Evolutionary conservation across 2,113 vertebrate genomes (phyloP).

Genomic region (Anoura caudifer): DNA sequence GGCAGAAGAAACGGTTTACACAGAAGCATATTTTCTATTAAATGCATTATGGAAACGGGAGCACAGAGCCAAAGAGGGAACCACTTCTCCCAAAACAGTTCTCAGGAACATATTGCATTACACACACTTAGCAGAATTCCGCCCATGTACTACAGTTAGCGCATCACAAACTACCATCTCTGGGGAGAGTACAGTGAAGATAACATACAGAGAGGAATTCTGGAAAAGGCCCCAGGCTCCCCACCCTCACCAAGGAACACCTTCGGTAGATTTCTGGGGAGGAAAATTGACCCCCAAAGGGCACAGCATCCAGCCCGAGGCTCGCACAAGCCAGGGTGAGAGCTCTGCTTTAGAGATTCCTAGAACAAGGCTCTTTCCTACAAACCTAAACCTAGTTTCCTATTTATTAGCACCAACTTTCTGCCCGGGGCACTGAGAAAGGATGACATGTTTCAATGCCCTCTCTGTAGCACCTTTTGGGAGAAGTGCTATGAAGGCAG

Average conservation of each 20-base stretch:
- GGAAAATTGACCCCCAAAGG: background rate
- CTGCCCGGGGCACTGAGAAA: background rate
- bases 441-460: background rate
- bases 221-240: background rate
- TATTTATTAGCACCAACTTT: background rate
- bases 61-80: constrained; percentile 58
- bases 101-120: constrained; percentile 41
- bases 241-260: background rate
- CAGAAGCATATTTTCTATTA: constrained; percentile 59
- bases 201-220: background rate
- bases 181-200: background rate
- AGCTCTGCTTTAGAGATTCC: background rate
- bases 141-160: background rate
- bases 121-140: constrained; percentile 34
- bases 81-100: constrained; percentile 40
- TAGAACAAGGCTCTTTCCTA: background rate
- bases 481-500: background rate
- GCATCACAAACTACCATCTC: background rate
- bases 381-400: background rate
- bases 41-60: constrained; percentile 58
- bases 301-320: background rate
- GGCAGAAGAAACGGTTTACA: constrained; percentile 57
- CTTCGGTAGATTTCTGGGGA: background rate
- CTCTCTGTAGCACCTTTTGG: background rate
- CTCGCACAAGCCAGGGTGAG: background rate